Evolutionary conservation across 2,888 invertebrate genomes (phyloP).

Genomic region (Papilio elwesi): DNA sequence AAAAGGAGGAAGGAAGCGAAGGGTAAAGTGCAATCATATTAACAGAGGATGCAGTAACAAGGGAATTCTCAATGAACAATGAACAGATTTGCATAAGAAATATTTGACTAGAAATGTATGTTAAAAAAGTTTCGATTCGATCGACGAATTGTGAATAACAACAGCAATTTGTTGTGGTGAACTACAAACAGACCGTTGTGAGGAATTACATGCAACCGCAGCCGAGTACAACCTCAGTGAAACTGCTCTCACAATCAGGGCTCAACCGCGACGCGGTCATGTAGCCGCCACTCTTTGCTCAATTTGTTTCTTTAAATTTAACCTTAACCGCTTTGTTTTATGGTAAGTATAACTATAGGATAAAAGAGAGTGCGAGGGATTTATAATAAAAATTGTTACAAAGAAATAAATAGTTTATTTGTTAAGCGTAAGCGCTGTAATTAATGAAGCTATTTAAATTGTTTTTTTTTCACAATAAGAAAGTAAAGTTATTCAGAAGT

Average conservation of each 20-base stretch:
- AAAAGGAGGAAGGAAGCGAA: background rate
- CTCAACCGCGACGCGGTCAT: conserved; percentile 22
- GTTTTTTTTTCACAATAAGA: no score
- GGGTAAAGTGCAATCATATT: conserved; percentile 30
- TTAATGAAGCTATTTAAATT: no score
- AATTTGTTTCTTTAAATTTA: conserved; percentile 10
- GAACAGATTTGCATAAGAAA: no score
- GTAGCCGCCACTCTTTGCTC: background rate
- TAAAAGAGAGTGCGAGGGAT: no score
- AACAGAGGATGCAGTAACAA: conserved; percentile 23
- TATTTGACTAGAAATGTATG: no score
- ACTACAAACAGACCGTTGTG: conserved; percentile 34
- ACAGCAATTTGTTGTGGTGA: conserved; percentile 26
- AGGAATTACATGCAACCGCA: conserved; percentile 23
- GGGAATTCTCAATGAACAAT: conserved; percentile 20
- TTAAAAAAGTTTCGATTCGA: conserved; percentile 28
- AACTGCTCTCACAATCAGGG: conserved; percentile 7
- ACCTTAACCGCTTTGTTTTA: background rate
- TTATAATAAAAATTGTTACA: no score
- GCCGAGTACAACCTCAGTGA: conserved; percentile 14
- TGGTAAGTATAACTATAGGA: background rate
- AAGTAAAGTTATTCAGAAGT: no score
- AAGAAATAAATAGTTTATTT: no score
- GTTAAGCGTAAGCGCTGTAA: no score
- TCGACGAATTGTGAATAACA: conserved; percentile 27